Base-by-base conservation (phyloP, 64 coral and sea anemone genomes). In the Orbicella faveolata region DNA sequence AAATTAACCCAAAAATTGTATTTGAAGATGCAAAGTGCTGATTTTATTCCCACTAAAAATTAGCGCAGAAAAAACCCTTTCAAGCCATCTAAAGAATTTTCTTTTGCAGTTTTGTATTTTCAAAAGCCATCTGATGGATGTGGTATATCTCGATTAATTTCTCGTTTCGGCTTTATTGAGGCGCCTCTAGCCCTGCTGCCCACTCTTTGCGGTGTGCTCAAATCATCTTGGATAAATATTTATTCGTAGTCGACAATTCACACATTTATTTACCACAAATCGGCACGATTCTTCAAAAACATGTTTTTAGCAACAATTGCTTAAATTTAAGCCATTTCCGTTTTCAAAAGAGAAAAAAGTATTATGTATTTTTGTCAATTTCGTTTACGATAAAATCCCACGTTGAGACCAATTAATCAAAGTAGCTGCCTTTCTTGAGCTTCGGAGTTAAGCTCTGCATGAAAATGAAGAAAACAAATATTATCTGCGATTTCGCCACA, bases 151-250 rank as follows among this genome's bases (percentile, higher is more conserved):
- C 21, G 55, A 59, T 59, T 59, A 59, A 59, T 16, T 57, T 59
- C 55, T 48, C 5, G 4, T 6, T 48, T 48, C 44, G 44, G 44
- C 44, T 6, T 48, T 48, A 5, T 48, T 48, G 5, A 4, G 44
- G 44, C 44, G 44, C 44, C 44, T 48, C 44, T 48, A 48, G 44
- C 55, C 55, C 55, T 14, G 55, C n/a, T 3, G 67, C 21, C 67
- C 67, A 70, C 21, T 70, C 67, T 70, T 25, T 26, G 67, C 9
- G 21, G 21, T 70, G 25, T 70, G 21, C 25, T 48, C 20, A 70
- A 70, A 70, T 26, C 67, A 70, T 23, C n/a, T 59, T 59, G 55
- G 25, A 70, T 70, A 70, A 70, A 70, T 70, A 70, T 70, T 70
- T 70, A n/a, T 70, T 70, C 67, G 67, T 70, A n/a, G 21, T 68